A percentile compares a stretch with the other conserved stretches of the same genome.
Conservation (phyloP, 2,888 invertebrate genomes). For the Drosophila demipolita region DNA sequence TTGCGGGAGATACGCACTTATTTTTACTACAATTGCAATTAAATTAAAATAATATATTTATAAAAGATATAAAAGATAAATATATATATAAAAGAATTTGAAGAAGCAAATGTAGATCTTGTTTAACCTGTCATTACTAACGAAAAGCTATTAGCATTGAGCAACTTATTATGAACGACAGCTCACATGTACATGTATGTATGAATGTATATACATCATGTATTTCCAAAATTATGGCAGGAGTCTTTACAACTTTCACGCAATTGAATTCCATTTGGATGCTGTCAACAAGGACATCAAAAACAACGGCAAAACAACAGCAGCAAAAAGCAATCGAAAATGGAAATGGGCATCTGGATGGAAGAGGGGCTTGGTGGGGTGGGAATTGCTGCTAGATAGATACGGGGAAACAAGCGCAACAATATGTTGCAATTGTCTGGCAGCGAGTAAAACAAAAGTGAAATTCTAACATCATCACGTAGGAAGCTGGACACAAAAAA, state of each 20-base stretch:
- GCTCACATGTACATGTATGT: not conserved
- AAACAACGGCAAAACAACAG: slow-evolving; percentile 21
- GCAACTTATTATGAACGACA: slow-evolving; percentile 9
- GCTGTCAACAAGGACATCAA: slow-evolving; percentile 55
- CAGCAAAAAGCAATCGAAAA: slow-evolving; percentile 51
- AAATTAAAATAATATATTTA: too few relatives aligned
- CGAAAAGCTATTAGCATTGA: not conserved
- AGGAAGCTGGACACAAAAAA: slow-evolving; percentile 30
- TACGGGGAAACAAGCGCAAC: slow-evolving; percentile 54
- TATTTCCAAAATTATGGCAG: not conserved
- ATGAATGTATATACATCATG: not conserved
- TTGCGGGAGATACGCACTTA: too few relatives aligned
- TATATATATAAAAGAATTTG: not conserved
- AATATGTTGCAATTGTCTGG: slow-evolving; percentile 71
- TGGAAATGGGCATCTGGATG: slow-evolving; percentile 45
- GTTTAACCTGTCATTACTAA: not conserved
- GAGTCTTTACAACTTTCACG: slow-evolving; percentile 23
- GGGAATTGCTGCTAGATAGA: not conserved
- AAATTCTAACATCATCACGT: slow-evolving; percentile 70
- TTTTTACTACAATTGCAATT: too few relatives aligned
- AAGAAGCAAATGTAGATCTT: not conserved
- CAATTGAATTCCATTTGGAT: slow-evolving; percentile 54
- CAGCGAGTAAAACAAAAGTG: slow-evolving; percentile 62
- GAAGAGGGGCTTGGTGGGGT: not conserved
- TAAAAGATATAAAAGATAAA: too few relatives aligned